Percentiles rank a stretch among this genome's conserved stretches.
Conservation (phyloP, 2,113 vertebrate genomes). For the Cololabis saira region DNA sequence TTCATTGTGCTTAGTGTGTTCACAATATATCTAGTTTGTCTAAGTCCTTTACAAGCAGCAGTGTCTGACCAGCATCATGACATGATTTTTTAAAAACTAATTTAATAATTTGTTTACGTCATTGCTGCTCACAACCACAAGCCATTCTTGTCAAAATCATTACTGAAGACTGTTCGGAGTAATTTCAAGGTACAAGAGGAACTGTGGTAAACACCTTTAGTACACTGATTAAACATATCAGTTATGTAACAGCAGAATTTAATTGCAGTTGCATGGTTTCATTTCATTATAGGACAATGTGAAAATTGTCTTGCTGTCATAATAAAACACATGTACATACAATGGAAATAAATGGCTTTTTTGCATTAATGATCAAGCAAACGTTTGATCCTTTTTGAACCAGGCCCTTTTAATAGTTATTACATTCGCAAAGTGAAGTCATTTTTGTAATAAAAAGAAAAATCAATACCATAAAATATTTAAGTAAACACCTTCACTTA, state of each 20-base stretch:
- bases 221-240: background rate
- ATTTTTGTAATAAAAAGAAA: too few relatives aligned
- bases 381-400: background rate
- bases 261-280: background rate
- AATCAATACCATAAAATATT: too few relatives aligned
- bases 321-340: background rate
- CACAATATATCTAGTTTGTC: slow-evolving; percentile 14
- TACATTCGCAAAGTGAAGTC: background rate
- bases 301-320: background rate
- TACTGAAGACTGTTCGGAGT: background rate
- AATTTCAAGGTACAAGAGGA: too few relatives aligned
- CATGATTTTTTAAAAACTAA: background rate
- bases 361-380: background rate
- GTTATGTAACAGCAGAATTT: background rate
- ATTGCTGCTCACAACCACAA: too few relatives aligned
- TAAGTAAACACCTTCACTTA: background rate
- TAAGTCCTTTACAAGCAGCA: background rate
- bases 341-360: background rate
- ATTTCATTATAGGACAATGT: background rate
- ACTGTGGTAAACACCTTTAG: too few relatives aligned
- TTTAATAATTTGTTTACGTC: background rate
- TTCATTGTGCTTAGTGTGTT: slow-evolving; percentile 26
- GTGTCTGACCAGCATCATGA: background rate
- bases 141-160: background rate
- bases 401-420: background rate